A percentile compares a stretch with the other conserved stretches of the same genome.
phyloP scores from a whole-genome alignment of 2,888 invertebrate genomes.

The Apoda limacodes region DNA sequence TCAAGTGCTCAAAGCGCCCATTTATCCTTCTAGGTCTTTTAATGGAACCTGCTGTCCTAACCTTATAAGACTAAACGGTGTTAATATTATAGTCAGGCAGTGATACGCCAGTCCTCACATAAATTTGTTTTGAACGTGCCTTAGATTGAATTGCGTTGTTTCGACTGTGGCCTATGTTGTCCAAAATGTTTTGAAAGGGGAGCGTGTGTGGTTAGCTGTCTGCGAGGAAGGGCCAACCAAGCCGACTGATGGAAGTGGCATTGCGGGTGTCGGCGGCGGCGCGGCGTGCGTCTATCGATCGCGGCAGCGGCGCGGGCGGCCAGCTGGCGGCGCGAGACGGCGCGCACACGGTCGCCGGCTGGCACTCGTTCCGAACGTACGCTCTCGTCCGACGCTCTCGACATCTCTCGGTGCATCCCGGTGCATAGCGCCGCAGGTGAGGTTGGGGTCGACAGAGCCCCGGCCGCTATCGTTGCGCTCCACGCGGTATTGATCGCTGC shows the following conservation, averaged over 20 bases:
- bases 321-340: slow-evolving; percentile 35
- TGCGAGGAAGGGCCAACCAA: too few relatives aligned
- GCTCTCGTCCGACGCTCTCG: slow-evolving; percentile 32
- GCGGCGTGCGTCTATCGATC: slow-evolving; percentile 19
- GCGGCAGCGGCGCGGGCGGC: slow-evolving; percentile 15
- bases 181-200: too few relatives aligned
- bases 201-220: too few relatives aligned
- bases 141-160: too few relatives aligned
- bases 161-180: too few relatives aligned
- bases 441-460: slow-evolving; percentile 40
- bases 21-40: too few relatives aligned
- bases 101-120: too few relatives aligned
- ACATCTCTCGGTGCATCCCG: slow-evolving; percentile 14
- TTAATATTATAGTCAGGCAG: too few relatives aligned
- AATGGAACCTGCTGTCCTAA: too few relatives aligned
- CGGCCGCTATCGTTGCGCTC: slow-evolving; percentile 34
- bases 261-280: slow-evolving; percentile 19
- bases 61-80: too few relatives aligned
- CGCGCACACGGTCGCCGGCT: slow-evolving; percentile 49
- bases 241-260: slow-evolving; percentile 3
- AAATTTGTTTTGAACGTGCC: too few relatives aligned
- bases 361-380: slow-evolving; percentile 50
- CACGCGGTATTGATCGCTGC: slow-evolving; percentile 49
- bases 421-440: slow-evolving; percentile 48
- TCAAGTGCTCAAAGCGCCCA: too few relatives aligned